Evolutionary conservation across 1,140 invertebrate species (phyloP), one percentile per base, ranked within the genome.

Genomic region (Plectus sambesii): DNA sequence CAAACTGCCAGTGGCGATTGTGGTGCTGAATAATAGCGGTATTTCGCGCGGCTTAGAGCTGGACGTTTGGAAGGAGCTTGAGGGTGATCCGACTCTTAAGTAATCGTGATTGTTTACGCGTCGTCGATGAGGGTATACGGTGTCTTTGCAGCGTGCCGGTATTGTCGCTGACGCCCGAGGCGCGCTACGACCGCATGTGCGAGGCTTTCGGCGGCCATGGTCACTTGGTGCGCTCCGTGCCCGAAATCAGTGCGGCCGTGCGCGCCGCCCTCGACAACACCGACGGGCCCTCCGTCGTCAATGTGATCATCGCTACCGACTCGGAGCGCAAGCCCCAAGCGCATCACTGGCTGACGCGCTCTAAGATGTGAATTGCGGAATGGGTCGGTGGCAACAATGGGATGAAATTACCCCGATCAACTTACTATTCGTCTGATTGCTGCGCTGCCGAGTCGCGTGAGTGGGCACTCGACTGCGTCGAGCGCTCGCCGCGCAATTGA

Each of bases 21-120:
- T 96, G 12, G 82, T 97, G 56, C 79, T 97, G 0, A 97, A 96
- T 72, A 97, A 97, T 73, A 88, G 84, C 71, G 90, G 89, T 42
- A 93, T 94, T 59, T 88, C 87, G 66, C 78, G 80, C 38, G 88
- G 89, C 9, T 74, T 92, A 20, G 80, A 84, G 62, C 73, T 79
- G 47, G 81, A 88, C 42, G 77, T 78, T 2, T 86, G 81, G 67
- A 69, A 78, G 35, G 76, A 79, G 24, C 74, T 89, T 39, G 78
- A 80, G 61, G 74, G 77, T 6, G 73, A 75, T 49, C 23, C 67
- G 12, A 61, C 72, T 15, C 42, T 73, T 8, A 65, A 62, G 76
- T 78, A 70, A 70, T 69, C 61, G 25, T 17, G 3, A 26, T 47
- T 5, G 9, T 6, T 55, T 24, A 9, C 9, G 4, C 17, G 5